Evolutionary conservation across 2,888 invertebrate species (phyloP).

Genomic region (Gnatocerus cornutus): DNA sequence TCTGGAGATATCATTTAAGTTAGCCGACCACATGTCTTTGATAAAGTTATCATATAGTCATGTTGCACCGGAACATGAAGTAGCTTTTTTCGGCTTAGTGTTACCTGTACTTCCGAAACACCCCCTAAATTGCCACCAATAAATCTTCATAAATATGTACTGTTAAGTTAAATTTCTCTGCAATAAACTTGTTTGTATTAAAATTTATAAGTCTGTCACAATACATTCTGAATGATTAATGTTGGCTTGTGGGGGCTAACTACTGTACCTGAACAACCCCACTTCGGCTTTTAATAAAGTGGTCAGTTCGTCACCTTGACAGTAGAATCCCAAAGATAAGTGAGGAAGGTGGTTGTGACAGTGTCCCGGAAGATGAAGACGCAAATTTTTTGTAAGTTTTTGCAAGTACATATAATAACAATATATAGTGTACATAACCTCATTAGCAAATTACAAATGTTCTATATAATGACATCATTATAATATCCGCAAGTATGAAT

Average conservation of each 20-base stretch:
- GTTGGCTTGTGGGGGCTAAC: slow-evolving; percentile 1
- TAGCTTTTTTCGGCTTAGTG: not conserved
- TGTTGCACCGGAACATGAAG: not conserved
- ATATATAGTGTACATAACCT: slow-evolving; percentile 38
- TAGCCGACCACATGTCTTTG: too few relatives aligned
- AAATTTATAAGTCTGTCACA: slow-evolving; percentile 16
- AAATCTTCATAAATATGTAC: slow-evolving; percentile 46
- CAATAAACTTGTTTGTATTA: slow-evolving; percentile 30
- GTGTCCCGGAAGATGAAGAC: slow-evolving; percentile 16
- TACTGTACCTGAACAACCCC: slow-evolving; percentile 20
- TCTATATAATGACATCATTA: slow-evolving; percentile 60
- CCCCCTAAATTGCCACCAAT: slow-evolving; percentile 38
- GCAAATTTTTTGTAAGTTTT: slow-evolving; percentile 25
- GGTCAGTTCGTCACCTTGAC: slow-evolving; percentile 25
- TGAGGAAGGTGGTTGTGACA: slow-evolving; percentile 10
- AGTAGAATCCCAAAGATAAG: slow-evolving; percentile 9
- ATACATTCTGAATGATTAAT: slow-evolving; percentile 13
- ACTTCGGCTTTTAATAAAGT: slow-evolving; percentile 28
- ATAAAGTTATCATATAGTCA: too few relatives aligned
- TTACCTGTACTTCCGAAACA: slow-evolving; percentile 33
- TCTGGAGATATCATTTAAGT: not conserved
- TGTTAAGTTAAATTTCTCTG: slow-evolving; percentile 38
- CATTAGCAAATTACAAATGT: slow-evolving; percentile 56
- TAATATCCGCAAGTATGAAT: slow-evolving; percentile 58
- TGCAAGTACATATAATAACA: not conserved